Conservation (phyloP, 2,888 invertebrate species). For the Neoaliturus tenellus region DNA sequence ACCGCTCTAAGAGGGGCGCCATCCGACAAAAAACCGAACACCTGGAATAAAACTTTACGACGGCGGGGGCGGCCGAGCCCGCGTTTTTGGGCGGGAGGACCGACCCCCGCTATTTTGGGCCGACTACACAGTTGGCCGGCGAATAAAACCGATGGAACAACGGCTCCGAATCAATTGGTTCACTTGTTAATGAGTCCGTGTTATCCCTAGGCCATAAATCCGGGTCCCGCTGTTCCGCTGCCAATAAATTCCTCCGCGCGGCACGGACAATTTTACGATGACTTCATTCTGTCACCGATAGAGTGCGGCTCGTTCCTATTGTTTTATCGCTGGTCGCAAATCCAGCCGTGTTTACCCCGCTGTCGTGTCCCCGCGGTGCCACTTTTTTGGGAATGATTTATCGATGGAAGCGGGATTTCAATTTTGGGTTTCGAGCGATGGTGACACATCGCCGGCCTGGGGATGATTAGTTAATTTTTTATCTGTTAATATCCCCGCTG, state of each 20-base stretch:
- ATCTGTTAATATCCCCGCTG: no score
- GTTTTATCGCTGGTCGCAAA: constrained; percentile 42
- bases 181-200: constrained; percentile 51
- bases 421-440: constrained; percentile 17
- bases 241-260: constrained; percentile 49
- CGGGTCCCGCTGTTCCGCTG: constrained; percentile 14
- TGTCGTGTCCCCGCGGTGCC: not conserved
- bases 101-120: not conserved
- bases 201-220: constrained; percentile 46
- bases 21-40: not conserved
- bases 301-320: constrained; percentile 27
- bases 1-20: constrained; percentile 37
- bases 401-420: not conserved
- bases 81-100: not conserved
- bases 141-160: constrained; percentile 4
- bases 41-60: constrained; percentile 46
- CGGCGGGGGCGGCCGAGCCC: constrained; percentile 11
- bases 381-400: constrained; percentile 29
- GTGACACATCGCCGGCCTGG: constrained; percentile 10
- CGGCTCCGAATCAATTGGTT: constrained; percentile 46
- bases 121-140: not conserved
- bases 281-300: constrained; percentile 45
- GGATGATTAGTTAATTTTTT: not conserved
- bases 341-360: not conserved
- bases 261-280: constrained; percentile 52